Evolutionary conservation across 2,888 invertebrate genomes (phyloP).

Genomic region (Reticulitermes lucifugus): DNA sequence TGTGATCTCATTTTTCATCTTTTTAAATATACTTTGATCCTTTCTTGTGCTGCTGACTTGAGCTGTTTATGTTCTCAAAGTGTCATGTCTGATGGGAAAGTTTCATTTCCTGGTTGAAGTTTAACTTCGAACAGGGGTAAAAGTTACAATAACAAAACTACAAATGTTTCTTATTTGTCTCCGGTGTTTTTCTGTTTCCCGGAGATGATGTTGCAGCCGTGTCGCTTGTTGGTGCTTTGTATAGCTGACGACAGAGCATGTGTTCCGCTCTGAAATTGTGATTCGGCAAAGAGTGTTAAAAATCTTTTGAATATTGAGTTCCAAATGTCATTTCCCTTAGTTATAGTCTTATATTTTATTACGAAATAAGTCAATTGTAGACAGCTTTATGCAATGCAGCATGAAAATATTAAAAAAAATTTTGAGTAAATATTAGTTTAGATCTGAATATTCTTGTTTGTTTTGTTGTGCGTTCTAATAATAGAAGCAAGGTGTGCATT

Average conservation of each 20-base stretch:
- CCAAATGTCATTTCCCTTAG: too few relatives aligned
- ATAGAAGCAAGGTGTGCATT: too few relatives aligned
- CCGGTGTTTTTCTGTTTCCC: not conserved
- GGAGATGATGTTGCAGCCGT: not conserved
- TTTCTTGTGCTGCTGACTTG: not conserved
- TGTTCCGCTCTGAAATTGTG: too few relatives aligned
- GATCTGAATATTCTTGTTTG: too few relatives aligned
- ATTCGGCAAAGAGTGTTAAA: too few relatives aligned
- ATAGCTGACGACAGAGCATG: not conserved
- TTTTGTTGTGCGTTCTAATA: too few relatives aligned
- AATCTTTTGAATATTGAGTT: too few relatives aligned
- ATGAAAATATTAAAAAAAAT: too few relatives aligned
- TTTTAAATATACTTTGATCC: not conserved
- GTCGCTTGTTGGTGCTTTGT: not conserved
- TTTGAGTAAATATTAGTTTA: too few relatives aligned
- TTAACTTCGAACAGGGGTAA: conserved; percentile 11
- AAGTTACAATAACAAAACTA: conserved; percentile 19
- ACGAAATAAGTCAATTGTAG: too few relatives aligned
- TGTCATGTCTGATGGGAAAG: conserved; percentile 9
- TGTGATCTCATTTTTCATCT: not conserved
- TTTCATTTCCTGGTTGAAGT: conserved; percentile 17
- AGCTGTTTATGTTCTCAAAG: not conserved
- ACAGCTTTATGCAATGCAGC: too few relatives aligned
- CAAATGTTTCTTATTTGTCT: conserved; percentile 6
- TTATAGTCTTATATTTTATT: too few relatives aligned